These are phyloP conservation scores for Drosophila punjabiensis DNA, from an alignment of 1,140 invertebrate species.

Conservation along the genomic window DNA sequence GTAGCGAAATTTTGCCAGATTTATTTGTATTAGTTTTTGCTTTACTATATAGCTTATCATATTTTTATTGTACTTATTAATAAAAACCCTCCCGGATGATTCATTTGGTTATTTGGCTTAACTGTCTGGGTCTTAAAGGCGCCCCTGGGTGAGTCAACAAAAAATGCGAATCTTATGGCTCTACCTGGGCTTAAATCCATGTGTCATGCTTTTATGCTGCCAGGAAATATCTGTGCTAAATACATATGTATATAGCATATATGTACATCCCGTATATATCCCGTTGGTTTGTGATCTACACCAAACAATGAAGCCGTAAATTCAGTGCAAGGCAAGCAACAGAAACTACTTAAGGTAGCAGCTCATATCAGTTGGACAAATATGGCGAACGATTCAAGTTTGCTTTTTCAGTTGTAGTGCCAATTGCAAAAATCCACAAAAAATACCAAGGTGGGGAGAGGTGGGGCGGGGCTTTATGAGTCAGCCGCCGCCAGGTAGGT, in stretches of 20 bases:
- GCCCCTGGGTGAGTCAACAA: slow-evolving; percentile 27
- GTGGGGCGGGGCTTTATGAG: slow-evolving; percentile 3
- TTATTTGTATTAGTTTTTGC: not conserved
- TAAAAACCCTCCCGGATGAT: slow-evolving; percentile 3
- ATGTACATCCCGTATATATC: not conserved
- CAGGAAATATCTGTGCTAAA: slow-evolving; percentile 6
- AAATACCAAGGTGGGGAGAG: slow-evolving; percentile 9
- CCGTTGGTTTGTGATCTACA: slow-evolving; percentile 4
- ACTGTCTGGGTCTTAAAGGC: slow-evolving; percentile 12
- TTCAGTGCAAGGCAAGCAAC: not conserved
- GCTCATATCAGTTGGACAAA: slow-evolving; percentile 33
- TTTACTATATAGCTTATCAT: not conserved
- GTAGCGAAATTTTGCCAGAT: not conserved
- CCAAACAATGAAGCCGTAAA: slow-evolving; percentile 22
- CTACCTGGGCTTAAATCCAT: slow-evolving; percentile 21
- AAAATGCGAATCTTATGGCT: slow-evolving; percentile 8
- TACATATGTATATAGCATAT: not conserved
- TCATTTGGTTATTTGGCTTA: slow-evolving; percentile 18
- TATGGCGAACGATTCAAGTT: slow-evolving; percentile 12
- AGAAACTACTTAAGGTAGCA: slow-evolving; percentile 12
- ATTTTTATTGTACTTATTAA: not conserved
- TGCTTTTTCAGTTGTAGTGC: slow-evolving; percentile 32
- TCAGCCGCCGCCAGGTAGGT: slow-evolving; percentile 14
- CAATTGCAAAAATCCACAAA: slow-evolving; percentile 53
- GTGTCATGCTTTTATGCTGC: slow-evolving; percentile 41